Percentiles rank a stretch among this genome's conserved stretches.
Evolutionary conservation across 2,113 vertebrate species (phyloP).

Genomic region (Octodon degus): DNA sequence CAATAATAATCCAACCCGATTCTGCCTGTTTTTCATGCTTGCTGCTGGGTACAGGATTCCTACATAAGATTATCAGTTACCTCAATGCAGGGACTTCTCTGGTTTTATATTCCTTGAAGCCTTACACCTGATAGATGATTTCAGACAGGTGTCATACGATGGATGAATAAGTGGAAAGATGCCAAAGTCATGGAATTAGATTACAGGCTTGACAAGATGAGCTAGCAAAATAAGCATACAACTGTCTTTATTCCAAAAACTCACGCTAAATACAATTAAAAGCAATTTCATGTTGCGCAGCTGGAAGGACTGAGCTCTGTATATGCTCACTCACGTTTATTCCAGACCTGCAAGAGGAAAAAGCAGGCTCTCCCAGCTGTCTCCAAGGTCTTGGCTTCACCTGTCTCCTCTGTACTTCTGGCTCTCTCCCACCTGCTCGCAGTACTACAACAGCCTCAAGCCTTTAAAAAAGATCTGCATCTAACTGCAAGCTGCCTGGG

Average conservation of each 20-base stretch:
- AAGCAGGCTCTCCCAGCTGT: not conserved
- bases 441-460: not conserved
- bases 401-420: not conserved
- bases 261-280: conserved; percentile 44
- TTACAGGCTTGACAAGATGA: not conserved
- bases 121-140: conserved; percentile 54
- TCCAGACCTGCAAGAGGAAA: not conserved
- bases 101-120: conserved; percentile 20
- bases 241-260: not conserved
- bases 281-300: not conserved
- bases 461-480: not conserved
- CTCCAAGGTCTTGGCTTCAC: not conserved
- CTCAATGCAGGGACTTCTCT: not conserved
- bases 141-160: conserved; percentile 6
- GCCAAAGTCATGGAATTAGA: conserved; percentile 28
- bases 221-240: conserved; percentile 40
- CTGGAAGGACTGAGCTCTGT: not conserved
- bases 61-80: not conserved
- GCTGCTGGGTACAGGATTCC: conserved; percentile 1
- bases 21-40: conserved; percentile 19
- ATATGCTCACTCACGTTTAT: not conserved
- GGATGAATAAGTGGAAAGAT: conserved; percentile 35
- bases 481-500: not conserved
- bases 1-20: conserved; percentile 28
- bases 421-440: not conserved